These are phyloP conservation scores for Poecilia velifera DNA, from an alignment of 2,797 vertebrate species.

Conservation along the genomic window DNA sequence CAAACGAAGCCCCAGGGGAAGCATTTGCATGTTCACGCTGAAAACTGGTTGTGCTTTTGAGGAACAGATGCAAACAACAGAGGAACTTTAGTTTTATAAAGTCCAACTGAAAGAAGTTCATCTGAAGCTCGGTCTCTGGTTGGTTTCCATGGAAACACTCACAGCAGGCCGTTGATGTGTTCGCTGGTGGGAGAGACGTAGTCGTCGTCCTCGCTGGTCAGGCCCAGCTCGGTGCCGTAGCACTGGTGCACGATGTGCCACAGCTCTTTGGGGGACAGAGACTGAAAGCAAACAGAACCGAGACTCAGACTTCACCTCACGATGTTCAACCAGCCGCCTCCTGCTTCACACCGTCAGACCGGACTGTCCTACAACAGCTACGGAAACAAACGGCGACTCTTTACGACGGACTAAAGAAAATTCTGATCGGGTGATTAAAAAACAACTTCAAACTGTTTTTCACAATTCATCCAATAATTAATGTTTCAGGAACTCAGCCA, in stretches of 20 bases:
- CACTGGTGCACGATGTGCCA: conserved; percentile 95
- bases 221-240: conserved; percentile 91
- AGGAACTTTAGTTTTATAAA: not conserved
- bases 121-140: not conserved
- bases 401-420: not conserved
- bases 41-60: not conserved
- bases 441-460: not conserved
- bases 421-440: not conserved
- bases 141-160: conserved; percentile 62
- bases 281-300: conserved; percentile 69
- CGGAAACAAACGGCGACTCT: not conserved
- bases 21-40: not conserved
- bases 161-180: conserved; percentile 91
- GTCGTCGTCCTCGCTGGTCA: conserved; percentile 94
- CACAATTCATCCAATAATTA: not conserved
- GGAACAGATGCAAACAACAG: not conserved
- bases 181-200: conserved; percentile 87
- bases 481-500: not conserved
- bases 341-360: not conserved
- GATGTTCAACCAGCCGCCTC: not conserved
- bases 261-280: conserved; percentile 89
- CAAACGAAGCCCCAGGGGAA: not conserved
- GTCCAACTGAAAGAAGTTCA: not conserved
- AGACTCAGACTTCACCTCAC: not conserved
- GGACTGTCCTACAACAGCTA: not conserved